Conservation (phyloP, 2,888 invertebrate genomes). For the Cephus runcator region DNA sequence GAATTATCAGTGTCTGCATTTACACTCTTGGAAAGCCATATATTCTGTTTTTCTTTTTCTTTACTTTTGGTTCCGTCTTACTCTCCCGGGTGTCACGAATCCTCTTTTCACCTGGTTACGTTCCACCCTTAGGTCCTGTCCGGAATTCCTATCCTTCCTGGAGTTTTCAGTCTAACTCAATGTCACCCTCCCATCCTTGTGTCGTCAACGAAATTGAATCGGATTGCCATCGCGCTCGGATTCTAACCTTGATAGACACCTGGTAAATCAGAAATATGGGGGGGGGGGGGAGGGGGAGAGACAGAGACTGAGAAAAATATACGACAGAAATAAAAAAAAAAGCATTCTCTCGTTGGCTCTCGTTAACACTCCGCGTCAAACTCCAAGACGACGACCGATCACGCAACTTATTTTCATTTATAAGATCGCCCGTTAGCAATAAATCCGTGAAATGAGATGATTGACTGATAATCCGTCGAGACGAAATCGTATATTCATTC, state of each 20-base stretch:
- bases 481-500: not conserved
- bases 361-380: not conserved
- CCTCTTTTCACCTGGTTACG: not conserved
- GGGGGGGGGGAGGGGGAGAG: not conserved
- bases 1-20: not conserved
- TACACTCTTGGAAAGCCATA: not conserved
- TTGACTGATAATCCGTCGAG: too few species aligned
- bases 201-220: not conserved
- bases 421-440: not conserved
- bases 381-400: too few species aligned
- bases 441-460: not conserved
- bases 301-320: slow-evolving; percentile 11
- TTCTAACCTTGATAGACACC: not conserved
- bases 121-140: not conserved
- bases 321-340: slow-evolving; percentile 23
- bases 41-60: not conserved
- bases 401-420: not conserved
- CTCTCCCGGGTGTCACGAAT: not conserved
- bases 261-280: not conserved
- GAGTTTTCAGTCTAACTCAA: not conserved
- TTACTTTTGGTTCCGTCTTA: not conserved
- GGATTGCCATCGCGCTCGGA: not conserved
- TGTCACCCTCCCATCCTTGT: not conserved
- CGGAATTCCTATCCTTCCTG: not conserved
- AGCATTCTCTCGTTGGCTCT: not conserved